Evolutionary conservation across 2,113 vertebrate species (phyloP).

Genomic region (Alligator sinensis): DNA sequence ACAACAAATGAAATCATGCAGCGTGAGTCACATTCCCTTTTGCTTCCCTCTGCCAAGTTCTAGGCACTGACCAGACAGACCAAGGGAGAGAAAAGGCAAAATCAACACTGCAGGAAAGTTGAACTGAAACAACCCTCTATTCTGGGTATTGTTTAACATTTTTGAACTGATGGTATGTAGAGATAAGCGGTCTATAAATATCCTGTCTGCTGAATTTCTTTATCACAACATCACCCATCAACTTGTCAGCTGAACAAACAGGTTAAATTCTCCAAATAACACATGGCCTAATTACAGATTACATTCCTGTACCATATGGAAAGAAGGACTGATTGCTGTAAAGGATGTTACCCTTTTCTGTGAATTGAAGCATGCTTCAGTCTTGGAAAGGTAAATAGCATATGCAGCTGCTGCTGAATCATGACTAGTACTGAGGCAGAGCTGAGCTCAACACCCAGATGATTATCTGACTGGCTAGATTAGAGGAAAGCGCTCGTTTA

Average conservation of each 20-base stretch:
- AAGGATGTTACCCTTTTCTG: not conserved
- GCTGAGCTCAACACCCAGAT: not conserved
- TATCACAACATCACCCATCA: conserved; percentile 29
- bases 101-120: conserved; percentile 67
- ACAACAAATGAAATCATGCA: conserved; percentile 63
- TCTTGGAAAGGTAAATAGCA: not conserved
- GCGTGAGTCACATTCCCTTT: conserved; percentile 68
- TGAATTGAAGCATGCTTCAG: not conserved
- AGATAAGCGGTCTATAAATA: conserved; percentile 73
- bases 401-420: not conserved
- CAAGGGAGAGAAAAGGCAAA: conserved; percentile 9
- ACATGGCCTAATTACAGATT: conserved; percentile 11
- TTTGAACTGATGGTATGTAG: conserved; percentile 39
- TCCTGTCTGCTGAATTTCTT: conserved; percentile 65
- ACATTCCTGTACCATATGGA: not conserved
- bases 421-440: rapidly evolving
- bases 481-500: conserved; percentile 43
- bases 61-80: conserved; percentile 53
- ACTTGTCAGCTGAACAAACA: conserved; percentile 64
- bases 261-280: conserved; percentile 27
- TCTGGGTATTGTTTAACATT: conserved; percentile 57
- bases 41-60: conserved; percentile 60
- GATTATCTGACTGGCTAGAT: conserved; percentile 5
- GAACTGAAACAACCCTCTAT: conserved; percentile 62
- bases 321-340: not conserved